phyloP scores from a whole-genome alignment of 2,113 vertebrate genomes.

The Rhinolophus ferrumequinum region DNA sequence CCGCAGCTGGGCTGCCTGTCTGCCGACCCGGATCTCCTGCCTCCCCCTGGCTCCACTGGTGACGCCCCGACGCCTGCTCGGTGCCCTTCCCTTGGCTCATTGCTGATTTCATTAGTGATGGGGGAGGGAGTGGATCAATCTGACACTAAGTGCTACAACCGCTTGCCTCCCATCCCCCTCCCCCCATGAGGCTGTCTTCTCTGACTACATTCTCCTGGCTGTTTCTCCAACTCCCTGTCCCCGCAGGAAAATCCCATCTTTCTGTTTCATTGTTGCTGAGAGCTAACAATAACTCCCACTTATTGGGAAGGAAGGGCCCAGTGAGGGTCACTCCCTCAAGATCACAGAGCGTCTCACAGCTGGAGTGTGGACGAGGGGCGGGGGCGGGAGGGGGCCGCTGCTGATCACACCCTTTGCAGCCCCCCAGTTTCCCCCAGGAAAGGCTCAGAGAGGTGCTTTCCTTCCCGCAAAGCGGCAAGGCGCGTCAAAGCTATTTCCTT shows the following conservation, averaged over 20 bases:
- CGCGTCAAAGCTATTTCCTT: background rate
- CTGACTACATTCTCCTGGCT: background rate
- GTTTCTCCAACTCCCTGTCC: background rate
- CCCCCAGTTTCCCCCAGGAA: background rate
- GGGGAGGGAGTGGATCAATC: background rate
- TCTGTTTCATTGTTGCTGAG: background rate
- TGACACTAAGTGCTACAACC: background rate
- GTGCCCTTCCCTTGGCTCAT: background rate
- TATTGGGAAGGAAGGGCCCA: background rate
- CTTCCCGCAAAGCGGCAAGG: background rate
- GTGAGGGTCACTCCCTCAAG: background rate
- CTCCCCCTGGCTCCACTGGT: background rate
- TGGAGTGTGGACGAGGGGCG: rapidly evolving
- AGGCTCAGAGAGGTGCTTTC: background rate
- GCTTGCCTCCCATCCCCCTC: background rate
- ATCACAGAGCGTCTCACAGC: background rate
- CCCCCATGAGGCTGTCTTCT: background rate
- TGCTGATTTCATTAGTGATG: background rate
- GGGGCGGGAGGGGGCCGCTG: too few species aligned
- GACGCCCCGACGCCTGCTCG: background rate
- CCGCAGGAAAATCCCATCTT: background rate
- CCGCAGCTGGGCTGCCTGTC: background rate
- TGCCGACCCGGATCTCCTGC: background rate
- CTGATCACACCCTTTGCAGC: too few species aligned
- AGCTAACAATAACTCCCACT: background rate